These are phyloP conservation scores for Trachelus troglodyta DNA, from an alignment of 2,888 invertebrate species.

Conservation along the genomic window DNA sequence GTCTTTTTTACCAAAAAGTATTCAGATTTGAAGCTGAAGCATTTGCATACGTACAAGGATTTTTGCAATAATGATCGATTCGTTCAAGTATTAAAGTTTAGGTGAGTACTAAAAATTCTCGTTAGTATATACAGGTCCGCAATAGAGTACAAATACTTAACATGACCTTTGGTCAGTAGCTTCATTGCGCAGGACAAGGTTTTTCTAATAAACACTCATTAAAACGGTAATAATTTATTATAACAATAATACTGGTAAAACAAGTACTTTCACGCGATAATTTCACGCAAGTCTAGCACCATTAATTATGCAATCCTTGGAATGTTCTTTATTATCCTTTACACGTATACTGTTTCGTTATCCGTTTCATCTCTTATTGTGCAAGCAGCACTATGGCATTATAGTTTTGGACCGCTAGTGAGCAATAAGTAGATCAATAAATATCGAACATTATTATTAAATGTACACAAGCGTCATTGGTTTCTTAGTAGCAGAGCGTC, in stretches of 20 bases:
- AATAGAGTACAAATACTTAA: not conserved
- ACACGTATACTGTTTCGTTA: not conserved
- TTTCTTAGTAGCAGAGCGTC: not conserved
- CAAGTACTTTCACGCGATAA: slow-evolving; percentile 30
- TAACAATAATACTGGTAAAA: slow-evolving; percentile 50
- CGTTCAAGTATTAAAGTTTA: slow-evolving; percentile 68
- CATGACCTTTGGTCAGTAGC: not conserved
- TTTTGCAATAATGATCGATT: slow-evolving; percentile 71
- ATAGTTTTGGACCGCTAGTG: not conserved
- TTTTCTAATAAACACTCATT: not conserved
- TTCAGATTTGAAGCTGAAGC: slow-evolving; percentile 58
- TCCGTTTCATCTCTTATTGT: not conserved
- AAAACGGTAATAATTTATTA: slow-evolving; percentile 28
- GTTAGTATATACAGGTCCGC: not conserved
- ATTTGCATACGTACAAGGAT: slow-evolving; percentile 67
- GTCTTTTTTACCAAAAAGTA: slow-evolving; percentile 65
- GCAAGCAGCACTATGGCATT: not conserved
- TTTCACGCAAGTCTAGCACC: slow-evolving; percentile 31
- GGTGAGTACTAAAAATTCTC: slow-evolving; percentile 6
- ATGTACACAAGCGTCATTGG: not conserved
- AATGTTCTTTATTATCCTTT: slow-evolving; percentile 36
- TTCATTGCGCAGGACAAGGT: not conserved
- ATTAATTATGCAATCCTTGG: slow-evolving; percentile 37
- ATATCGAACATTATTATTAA: not conserved
- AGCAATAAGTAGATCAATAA: not conserved